Percentiles rank a stretch among this genome's conserved stretches.
Evolutionary conservation across 2,797 vertebrate genomes (phyloP).

Genomic region (Enteromius radiatus): DNA sequence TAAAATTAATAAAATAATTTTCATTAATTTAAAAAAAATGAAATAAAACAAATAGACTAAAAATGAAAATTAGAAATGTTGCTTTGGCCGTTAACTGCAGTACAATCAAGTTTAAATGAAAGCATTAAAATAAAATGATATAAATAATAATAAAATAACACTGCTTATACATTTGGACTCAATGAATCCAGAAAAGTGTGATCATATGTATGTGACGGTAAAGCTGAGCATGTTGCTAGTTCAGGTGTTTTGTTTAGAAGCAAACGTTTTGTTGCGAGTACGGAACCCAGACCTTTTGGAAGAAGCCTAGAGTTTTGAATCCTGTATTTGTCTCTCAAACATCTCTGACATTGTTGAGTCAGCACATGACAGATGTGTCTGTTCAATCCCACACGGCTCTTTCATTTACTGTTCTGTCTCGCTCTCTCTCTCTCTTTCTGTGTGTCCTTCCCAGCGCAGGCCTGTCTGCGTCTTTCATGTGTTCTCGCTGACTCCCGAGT

Average conservation of each 20-base stretch:
- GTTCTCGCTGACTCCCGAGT: neutral
- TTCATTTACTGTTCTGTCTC: constrained; percentile 16
- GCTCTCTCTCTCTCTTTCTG: neutral
- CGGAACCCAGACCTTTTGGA: neutral
- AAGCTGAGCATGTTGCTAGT: neutral
- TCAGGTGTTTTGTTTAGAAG: neutral
- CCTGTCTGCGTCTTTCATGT: constrained; percentile 1
- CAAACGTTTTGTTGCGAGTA: neutral
- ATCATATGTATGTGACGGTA: neutral
- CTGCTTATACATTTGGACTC: too few relatives aligned
- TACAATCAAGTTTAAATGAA: too few relatives aligned
- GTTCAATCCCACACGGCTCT: constrained; percentile 24
- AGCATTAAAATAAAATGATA: too few relatives aligned
- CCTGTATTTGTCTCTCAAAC: constrained; percentile 27
- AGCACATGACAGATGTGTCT: constrained; percentile 37
- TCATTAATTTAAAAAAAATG: too few relatives aligned
- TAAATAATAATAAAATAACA: too few relatives aligned
- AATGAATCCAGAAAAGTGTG: too few relatives aligned
- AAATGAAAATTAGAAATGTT: neutral
- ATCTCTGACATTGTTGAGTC: constrained; percentile 29
- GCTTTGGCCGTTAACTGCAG: neutral
- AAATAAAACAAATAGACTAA: too few relatives aligned
- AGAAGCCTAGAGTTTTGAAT: constrained; percentile 37
- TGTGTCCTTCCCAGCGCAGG: neutral
- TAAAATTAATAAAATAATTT: too few relatives aligned